Conservation (phyloP, 2,797 vertebrate species). For the Chromis chromis region DNA sequence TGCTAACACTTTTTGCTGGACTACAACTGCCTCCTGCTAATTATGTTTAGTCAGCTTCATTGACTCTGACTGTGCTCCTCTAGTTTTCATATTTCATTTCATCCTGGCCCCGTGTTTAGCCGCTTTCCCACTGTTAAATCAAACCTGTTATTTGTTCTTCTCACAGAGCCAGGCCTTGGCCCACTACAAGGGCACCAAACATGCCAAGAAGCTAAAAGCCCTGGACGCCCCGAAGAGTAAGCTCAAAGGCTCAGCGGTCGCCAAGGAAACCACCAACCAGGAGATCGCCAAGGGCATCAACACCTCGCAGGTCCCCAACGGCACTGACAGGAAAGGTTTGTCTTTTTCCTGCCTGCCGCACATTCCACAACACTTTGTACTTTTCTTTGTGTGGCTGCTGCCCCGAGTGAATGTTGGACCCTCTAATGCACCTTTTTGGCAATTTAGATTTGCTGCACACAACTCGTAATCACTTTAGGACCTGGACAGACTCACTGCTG, state of each 20-base stretch:
- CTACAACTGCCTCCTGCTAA: slow-evolving; percentile 31
- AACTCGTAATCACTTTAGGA: slow-evolving; percentile 36
- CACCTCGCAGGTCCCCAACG: slow-evolving; percentile 83
- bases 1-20: neutral
- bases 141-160: slow-evolving; percentile 89
- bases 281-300: slow-evolving; percentile 88
- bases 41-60: slow-evolving; percentile 37
- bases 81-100: slow-evolving; percentile 55
- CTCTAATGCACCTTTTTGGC: neutral
- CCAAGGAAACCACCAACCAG: slow-evolving; percentile 87
- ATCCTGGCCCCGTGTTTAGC: slow-evolving; percentile 28
- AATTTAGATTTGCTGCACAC: slow-evolving; percentile 31
- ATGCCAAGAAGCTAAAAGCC: slow-evolving; percentile 99
- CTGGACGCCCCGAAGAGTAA: slow-evolving; percentile 95
- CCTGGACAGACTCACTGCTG: slow-evolving; percentile 44
- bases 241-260: slow-evolving; percentile 89
- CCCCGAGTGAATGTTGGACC: slow-evolving; percentile 4
- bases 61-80: slow-evolving; percentile 26
- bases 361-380: slow-evolving; percentile 19
- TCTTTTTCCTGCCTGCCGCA: slow-evolving; percentile 62
- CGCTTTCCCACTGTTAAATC: slow-evolving; percentile 76
- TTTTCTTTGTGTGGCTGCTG: slow-evolving; percentile 13
- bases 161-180: slow-evolving; percentile 97
- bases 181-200: slow-evolving; percentile 99
- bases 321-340: slow-evolving; percentile 94